These are phyloP conservation scores for Equus quagga DNA, from an alignment of 2,113 vertebrate genomes.

Conservation along the genomic window DNA sequence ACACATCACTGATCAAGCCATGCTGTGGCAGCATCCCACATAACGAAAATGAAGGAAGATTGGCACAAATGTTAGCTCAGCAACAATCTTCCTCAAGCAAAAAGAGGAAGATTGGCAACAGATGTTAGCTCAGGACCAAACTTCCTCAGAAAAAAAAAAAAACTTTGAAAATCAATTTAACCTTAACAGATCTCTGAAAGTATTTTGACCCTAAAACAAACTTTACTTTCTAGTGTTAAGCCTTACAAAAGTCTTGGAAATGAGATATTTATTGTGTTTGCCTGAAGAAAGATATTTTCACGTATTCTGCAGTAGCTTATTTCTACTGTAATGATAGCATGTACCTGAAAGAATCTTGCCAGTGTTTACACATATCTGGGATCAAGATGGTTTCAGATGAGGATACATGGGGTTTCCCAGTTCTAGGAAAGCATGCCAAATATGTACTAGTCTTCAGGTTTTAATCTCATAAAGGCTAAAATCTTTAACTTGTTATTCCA, in stretches of 20 bases:
- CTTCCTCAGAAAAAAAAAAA: neutral
- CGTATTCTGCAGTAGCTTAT: neutral
- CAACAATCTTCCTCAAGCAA: too few species aligned
- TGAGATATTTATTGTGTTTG: constrained; percentile 30
- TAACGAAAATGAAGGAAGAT: too few species aligned
- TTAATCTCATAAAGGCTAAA: constrained; percentile 10
- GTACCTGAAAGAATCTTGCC: neutral
- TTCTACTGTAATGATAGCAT: neutral
- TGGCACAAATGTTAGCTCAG: too few species aligned
- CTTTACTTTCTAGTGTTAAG: constrained; percentile 44
- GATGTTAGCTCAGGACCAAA: too few species aligned
- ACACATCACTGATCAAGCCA: too few species aligned
- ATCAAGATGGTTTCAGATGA: neutral
- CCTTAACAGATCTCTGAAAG: constrained; percentile 57
- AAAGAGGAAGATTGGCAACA: too few species aligned
- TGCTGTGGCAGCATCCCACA: too few species aligned
- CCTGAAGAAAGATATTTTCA: neutral
- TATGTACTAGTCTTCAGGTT: neutral
- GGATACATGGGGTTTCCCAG: neutral
- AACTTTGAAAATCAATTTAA: constrained; percentile 64
- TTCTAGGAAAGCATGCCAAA: neutral
- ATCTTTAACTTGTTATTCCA: neutral
- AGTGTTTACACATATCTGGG: neutral
- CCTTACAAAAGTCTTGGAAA: constrained; percentile 40
- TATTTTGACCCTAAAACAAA: constrained; percentile 63